These are phyloP conservation scores for Parascotia fuliginaria DNA, from an alignment of 2,888 invertebrate species.

Conservation along the genomic window DNA sequence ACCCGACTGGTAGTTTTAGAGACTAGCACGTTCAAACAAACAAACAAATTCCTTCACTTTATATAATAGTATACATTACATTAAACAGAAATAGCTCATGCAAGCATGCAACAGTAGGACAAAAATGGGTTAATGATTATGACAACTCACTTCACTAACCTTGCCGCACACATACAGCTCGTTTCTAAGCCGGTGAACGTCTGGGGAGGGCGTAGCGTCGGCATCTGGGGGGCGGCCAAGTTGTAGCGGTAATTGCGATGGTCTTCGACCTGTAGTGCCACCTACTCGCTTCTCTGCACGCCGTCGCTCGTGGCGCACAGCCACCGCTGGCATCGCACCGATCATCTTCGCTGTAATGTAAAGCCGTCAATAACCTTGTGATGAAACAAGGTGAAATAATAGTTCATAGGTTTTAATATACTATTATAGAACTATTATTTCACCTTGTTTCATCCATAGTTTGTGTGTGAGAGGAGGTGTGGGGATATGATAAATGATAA, in stretches of 20 bases:
- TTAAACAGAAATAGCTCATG: no score
- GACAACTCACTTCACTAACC: constrained; percentile 69
- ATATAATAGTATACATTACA: no score
- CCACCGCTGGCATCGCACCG: constrained; percentile 95
- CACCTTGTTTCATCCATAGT: no score
- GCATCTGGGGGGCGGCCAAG: constrained; percentile 87
- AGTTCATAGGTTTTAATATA: no score
- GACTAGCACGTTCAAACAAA: no score
- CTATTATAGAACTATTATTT: no score
- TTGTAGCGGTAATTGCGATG: constrained; percentile 88
- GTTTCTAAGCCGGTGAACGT: constrained; percentile 84
- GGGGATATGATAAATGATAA: no score
- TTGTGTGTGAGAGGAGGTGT: no score
- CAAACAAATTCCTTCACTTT: no score
- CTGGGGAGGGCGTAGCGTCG: constrained; percentile 88
- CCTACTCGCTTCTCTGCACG: constrained; percentile 89
- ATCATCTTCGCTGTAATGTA: constrained; percentile 88
- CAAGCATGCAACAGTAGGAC: not conserved
- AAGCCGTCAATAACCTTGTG: no score
- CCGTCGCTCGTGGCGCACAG: constrained; percentile 92
- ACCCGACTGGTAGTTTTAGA: no score
- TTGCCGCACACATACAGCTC: constrained; percentile 91
- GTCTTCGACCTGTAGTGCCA: constrained; percentile 83
- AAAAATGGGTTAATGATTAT: constrained; percentile 13
- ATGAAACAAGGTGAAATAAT: no score